phyloP scores from a whole-genome alignment of 1,140 invertebrate species.

The Saccostrea cuccullata region DNA sequence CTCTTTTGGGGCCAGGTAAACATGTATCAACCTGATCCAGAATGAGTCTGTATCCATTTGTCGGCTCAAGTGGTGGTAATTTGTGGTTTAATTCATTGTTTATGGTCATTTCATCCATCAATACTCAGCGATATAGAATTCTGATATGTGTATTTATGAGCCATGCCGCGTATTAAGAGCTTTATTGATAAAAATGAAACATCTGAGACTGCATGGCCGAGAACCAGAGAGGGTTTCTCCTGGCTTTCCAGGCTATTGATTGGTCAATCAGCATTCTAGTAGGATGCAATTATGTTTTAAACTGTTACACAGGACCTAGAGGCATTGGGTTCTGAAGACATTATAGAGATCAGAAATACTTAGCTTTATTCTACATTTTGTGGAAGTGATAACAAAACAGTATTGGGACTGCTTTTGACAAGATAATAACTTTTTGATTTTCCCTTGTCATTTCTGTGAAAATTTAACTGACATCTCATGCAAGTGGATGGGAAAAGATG shows the following conservation, averaged over 20 bases:
- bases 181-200: background rate
- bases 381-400: background rate
- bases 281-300: constrained; percentile 9
- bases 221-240: constrained; percentile 4
- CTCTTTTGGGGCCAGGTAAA: background rate
- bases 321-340: background rate
- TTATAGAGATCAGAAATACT: constrained; percentile 4
- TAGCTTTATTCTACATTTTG: background rate
- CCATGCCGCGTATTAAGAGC: background rate
- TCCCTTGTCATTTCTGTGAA: background rate
- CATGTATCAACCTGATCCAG: background rate
- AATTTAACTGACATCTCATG: background rate
- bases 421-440: constrained; percentile 5
- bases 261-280: background rate
- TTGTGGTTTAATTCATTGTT: constrained; percentile 3
- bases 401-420: background rate
- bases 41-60: background rate
- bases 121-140: constrained; percentile 26
- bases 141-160: constrained; percentile 28
- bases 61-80: background rate
- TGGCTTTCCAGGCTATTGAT: constrained; percentile 11
- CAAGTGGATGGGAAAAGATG: constrained; percentile 19
- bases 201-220: background rate
- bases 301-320: background rate
- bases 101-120: constrained; percentile 25